Base-by-base conservation (phyloP, 2,888 invertebrate genomes). In the Dasypolia templi region DNA sequence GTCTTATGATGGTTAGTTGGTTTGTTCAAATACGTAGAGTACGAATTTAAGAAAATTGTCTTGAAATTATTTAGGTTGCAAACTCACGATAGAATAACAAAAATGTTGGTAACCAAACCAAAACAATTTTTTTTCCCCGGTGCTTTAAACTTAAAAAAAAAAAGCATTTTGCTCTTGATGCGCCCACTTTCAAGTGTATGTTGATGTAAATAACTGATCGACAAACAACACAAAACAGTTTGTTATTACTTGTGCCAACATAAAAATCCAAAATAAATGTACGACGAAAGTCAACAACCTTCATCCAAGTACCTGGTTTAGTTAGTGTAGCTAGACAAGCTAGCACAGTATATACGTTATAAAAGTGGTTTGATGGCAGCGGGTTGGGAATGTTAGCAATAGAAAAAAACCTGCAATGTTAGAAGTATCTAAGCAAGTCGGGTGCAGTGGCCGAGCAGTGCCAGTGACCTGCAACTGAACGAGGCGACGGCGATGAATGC, bases 391-490 rank as follows among this genome's bases (percentile, higher is more conserved):
- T 95, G 95, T 90, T 89, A 89, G 93, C 88, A 92, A 94, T 94
- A 95, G 93, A 94, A 96, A 95, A 94, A 95, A 95, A 95, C 89
- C 89, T 92, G 93, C 93, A 93, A 92, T 91, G 94, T 95, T 95
- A 95, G 95, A 95, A 93, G 93, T 94, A 95, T 95, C 95, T 95
- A 95, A 95, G 94, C 93, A 91, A 93, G 94, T 91, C 86, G 95
- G 90, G 96, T 95, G 95, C 95, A 96, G 91, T 95, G 96, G 91
- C 96, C 95, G 93, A 72, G 86, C 88, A 91, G 95, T 94, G 96
- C 93, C 96, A 95, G 91, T 96, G 96, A 96, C 96, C 95, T 86
- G 94, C 91, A 89, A 90, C 89, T 89, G 88, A 86, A 81, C 88
- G 86, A 83, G 81, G 74, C 86, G 85, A 79, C 83, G 79, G 62